Evolutionary conservation across 1,140 invertebrate genomes (phyloP).

Genomic region (Procambarus virginalis): DNA sequence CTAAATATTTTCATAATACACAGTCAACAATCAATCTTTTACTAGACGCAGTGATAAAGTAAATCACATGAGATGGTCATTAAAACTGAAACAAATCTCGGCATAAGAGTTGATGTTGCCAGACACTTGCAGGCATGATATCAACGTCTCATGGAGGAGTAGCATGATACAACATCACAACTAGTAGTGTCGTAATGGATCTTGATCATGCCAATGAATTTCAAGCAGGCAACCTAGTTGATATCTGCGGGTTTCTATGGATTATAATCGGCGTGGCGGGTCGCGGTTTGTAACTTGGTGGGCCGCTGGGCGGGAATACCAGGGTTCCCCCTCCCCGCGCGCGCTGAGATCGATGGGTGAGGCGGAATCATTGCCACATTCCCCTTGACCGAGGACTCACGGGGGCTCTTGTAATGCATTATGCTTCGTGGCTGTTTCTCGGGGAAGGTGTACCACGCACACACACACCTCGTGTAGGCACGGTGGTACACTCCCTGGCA

Average conservation of each 20-base stretch:
- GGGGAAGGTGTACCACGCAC: neutral
- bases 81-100: too few species aligned
- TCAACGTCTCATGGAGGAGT: neutral
- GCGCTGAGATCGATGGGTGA: slow-evolving; percentile 45
- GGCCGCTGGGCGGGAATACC: neutral
- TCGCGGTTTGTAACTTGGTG: neutral
- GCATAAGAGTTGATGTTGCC: too few species aligned
- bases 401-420: neutral
- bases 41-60: neutral
- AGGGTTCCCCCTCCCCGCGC: slow-evolving; percentile 13
- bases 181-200: neutral
- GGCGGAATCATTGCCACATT: slow-evolving; percentile 34
- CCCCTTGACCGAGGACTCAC: neutral
- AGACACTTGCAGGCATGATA: neutral
- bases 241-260: slow-evolving; percentile 46
- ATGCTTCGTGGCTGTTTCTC: neutral
- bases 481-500: neutral
- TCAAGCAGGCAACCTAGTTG: slow-evolving; percentile 40
- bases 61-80: too few species aligned
- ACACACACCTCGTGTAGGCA: neutral
- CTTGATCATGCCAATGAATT: slow-evolving; percentile 38
- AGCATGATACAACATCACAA: neutral
- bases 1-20: neutral
- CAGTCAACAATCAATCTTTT: neutral
- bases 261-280: slow-evolving; percentile 28